These are phyloP conservation scores for Tenodera sinensis DNA, from an alignment of 2,888 invertebrate species.

Conservation along the genomic window DNA sequence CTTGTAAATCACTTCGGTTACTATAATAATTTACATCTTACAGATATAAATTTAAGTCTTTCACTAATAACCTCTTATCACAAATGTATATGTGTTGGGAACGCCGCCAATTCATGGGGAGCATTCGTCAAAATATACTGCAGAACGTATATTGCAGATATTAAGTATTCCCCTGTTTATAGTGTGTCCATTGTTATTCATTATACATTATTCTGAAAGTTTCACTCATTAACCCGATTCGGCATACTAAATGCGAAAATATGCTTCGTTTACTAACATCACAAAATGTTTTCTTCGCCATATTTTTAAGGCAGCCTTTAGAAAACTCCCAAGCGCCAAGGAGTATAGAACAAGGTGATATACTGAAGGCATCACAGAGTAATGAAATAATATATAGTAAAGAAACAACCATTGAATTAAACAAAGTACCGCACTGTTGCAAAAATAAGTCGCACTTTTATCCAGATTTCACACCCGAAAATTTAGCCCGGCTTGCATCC, in stretches of 20 bases:
- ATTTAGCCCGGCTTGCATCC: too few species aligned
- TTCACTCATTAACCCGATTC: background rate
- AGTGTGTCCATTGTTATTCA: background rate
- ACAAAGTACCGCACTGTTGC: too few species aligned
- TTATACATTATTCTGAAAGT: background rate
- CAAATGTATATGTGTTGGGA: background rate
- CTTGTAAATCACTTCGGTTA: background rate
- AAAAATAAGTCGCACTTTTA: too few species aligned
- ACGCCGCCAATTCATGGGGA: background rate
- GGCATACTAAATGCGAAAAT: background rate
- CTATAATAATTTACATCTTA: background rate
- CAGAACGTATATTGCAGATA: background rate
- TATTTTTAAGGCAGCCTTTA: background rate
- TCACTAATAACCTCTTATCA: background rate
- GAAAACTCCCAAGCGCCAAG: background rate
- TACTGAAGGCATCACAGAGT: too few species aligned
- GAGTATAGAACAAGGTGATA: too few species aligned
- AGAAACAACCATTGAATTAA: too few species aligned
- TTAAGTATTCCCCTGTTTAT: background rate
- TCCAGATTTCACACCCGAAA: too few species aligned
- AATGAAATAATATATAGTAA: too few species aligned
- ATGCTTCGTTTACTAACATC: background rate
- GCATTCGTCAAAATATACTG: background rate
- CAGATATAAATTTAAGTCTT: background rate
- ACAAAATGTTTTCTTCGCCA: background rate